phyloP scores from a whole-genome alignment of 1,140 invertebrate genomes.

The Penaeus indicus region DNA sequence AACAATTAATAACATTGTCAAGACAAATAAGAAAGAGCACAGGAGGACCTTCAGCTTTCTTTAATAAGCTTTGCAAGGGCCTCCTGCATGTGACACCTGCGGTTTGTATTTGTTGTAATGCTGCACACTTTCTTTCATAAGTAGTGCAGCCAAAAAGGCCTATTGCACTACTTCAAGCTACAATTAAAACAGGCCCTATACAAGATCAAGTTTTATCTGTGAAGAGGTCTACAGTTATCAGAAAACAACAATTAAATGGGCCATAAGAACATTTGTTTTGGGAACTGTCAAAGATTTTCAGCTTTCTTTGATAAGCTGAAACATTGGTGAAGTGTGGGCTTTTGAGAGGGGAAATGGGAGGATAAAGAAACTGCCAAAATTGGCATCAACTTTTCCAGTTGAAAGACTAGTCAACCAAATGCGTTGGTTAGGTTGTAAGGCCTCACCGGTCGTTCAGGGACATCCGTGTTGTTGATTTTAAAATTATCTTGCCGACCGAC shows the following conservation, averaged over 20 bases:
- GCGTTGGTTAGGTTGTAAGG: constrained; percentile 21
- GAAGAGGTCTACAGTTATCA: neutral
- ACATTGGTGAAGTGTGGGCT: constrained; percentile 11
- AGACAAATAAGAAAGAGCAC: neutral
- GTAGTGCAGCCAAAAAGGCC: constrained; percentile 40
- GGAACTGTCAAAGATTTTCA: neutral
- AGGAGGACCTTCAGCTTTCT: constrained; percentile 48
- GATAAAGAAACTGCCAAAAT: constrained; percentile 36
- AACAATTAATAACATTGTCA: neutral
- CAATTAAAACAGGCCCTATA: constrained; percentile 15
- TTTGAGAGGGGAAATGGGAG: constrained; percentile 35
- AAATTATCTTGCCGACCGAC: constrained; percentile 58
- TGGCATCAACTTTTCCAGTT: constrained; percentile 18
- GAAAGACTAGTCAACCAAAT: constrained; percentile 33
- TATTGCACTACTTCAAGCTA: constrained; percentile 33
- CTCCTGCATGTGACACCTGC: constrained; percentile 2
- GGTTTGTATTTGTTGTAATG: constrained; percentile 20
- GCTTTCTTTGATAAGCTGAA: constrained; percentile 60
- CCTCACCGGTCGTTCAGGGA: constrained; percentile 62
- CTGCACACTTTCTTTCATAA: constrained; percentile 62
- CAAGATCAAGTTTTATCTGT: constrained; percentile 8
- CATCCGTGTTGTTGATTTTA: constrained; percentile 60
- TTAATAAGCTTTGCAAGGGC: constrained; percentile 55
- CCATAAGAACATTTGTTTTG: neutral
- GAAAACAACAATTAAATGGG: neutral